Percentiles rank a stretch among this genome's conserved stretches.
phyloP scores from a whole-genome alignment of 2,113 vertebrate genomes.

The Mesembrinibis cayennensis region DNA sequence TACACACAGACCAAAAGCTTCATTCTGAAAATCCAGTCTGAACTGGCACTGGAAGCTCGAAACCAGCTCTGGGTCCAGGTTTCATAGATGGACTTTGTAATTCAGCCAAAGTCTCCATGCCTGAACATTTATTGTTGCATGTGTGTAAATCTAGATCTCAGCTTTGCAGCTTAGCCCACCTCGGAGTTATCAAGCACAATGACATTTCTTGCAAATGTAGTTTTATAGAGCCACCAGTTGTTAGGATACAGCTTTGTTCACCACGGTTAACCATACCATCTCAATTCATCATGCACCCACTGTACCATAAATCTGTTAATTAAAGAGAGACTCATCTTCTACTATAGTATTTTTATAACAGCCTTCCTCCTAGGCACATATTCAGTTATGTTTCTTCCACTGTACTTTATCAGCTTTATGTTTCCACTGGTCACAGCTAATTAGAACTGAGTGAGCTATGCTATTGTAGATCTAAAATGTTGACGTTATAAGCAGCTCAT shows the following conservation, averaged over 20 bases:
- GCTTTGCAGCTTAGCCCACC: background rate
- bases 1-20: background rate
- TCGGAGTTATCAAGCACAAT: background rate
- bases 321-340: background rate
- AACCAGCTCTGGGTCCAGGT: background rate
- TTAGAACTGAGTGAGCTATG: background rate
- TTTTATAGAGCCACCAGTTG: background rate
- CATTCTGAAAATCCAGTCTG: background rate
- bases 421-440: slow-evolving; percentile 12
- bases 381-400: background rate
- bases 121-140: background rate
- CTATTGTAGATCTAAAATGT: background rate
- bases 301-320: slow-evolving; percentile 17
- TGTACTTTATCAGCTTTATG: background rate
- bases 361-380: background rate
- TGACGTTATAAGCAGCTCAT: background rate
- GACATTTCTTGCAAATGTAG: background rate
- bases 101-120: background rate
- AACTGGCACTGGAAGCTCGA: background rate
- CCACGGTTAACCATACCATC: background rate
- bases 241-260: background rate
- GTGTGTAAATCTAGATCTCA: background rate
- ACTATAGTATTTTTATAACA: background rate
- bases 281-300: background rate
- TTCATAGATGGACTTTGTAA: background rate